Evolutionary conservation across 2,797 vertebrate genomes (phyloP).

Genomic region (Carcharodon carcharias): DNA sequence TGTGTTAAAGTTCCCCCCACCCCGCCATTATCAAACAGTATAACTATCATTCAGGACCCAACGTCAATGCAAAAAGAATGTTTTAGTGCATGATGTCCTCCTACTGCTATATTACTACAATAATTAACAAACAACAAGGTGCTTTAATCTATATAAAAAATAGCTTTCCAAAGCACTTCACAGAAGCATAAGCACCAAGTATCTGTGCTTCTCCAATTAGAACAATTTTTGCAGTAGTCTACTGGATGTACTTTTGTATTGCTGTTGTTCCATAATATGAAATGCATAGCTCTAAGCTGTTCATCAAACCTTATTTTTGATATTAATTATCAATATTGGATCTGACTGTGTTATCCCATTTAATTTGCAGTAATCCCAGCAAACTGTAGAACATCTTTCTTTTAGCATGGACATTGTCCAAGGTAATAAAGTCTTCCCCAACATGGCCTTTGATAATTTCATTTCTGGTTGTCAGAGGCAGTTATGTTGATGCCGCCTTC

Average conservation of each 20-base stretch:
- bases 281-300: background rate
- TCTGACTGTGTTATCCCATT: background rate
- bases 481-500: background rate
- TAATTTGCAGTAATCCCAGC: background rate
- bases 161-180: background rate
- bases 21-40: background rate
- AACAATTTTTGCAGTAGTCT: background rate
- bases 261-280: background rate
- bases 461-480: background rate
- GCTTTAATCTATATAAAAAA: background rate
- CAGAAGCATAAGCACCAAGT: background rate
- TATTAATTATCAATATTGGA: conserved; percentile 13
- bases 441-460: conserved; percentile 9
- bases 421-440: background rate
- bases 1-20: background rate
- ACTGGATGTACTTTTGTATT: background rate
- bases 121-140: background rate
- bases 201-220: background rate
- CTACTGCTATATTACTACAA: background rate
- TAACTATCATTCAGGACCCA: background rate
- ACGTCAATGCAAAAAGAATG: background rate
- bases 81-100: background rate
- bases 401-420: background rate
- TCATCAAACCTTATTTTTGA: background rate
- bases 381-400: conserved; percentile 8